Percentiles rank a stretch among this genome's conserved stretches.
phyloP scores from a whole-genome alignment of 1,140 invertebrate species.

The Danaus plexippus region DNA sequence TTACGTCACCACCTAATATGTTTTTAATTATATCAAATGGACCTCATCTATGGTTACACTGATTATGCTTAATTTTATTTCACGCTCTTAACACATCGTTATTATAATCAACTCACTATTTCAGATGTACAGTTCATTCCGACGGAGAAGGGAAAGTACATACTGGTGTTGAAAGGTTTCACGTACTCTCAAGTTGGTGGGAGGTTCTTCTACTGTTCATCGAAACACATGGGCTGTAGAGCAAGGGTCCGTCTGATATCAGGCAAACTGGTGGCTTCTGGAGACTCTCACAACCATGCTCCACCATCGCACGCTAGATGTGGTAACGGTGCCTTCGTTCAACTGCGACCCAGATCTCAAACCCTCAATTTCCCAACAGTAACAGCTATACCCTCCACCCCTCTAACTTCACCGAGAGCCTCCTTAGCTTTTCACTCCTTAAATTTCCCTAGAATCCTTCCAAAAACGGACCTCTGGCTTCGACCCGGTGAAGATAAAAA shows the following conservation, averaged over 20 bases:
- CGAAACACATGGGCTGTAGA: conserved; percentile 62
- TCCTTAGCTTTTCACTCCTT: conserved; percentile 50
- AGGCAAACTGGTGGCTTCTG: conserved; percentile 50
- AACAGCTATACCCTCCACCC: conserved; percentile 37
- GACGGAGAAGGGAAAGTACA: conserved; percentile 64
- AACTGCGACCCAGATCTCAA: conserved; percentile 41
- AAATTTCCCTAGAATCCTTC: conserved; percentile 52
- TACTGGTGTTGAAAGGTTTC: conserved; percentile 58
- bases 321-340: conserved; percentile 61
- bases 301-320: conserved; percentile 60
- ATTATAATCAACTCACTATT: conserved; percentile 19
- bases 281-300: conserved; percentile 55
- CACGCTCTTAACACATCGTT: no score
- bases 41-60: no score
- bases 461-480: conserved; percentile 58
- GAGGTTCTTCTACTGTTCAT: conserved; percentile 64
- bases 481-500: conserved; percentile 46
- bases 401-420: conserved; percentile 38
- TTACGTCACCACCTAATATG: no score
- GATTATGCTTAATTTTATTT: no score
- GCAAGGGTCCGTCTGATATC: conserved; percentile 50
- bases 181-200: conserved; percentile 66
- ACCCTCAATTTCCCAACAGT: conserved; percentile 20
- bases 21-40: no score
- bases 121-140: conserved; percentile 66